These are phyloP conservation scores for Papilio polytes DNA, from an alignment of 1,140 invertebrate genomes.

Conservation along the genomic window DNA sequence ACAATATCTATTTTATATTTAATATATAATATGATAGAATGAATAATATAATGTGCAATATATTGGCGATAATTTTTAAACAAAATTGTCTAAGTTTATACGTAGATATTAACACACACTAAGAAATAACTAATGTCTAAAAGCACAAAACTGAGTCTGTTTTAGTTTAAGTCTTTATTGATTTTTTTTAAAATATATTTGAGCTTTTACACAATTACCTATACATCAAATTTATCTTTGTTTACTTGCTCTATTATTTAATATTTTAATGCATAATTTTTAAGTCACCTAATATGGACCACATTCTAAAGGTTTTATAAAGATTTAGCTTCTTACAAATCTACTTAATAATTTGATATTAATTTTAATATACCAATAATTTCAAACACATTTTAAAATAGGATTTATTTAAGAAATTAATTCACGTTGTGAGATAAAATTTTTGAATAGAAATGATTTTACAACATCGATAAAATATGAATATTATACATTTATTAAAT, in stretches of 20 bases:
- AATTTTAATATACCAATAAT: conserved; percentile 24
- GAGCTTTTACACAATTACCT: conserved; percentile 77
- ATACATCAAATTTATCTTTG: conserved; percentile 61
- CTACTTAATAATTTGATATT: conserved; percentile 41
- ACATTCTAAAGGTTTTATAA: conserved; percentile 70
- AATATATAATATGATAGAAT: conserved; percentile 29
- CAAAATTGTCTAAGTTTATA: conserved; percentile 27
- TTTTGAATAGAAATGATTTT: conserved; percentile 28
- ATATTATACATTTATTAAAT: conserved; percentile 11
- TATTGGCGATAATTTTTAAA: conserved; percentile 56
- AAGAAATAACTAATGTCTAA: conserved; percentile 67
- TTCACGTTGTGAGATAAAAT: conserved; percentile 20
- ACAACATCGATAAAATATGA: conserved; percentile 39
- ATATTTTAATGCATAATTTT: conserved; percentile 79
- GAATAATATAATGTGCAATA: conserved; percentile 60
- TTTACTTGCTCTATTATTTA: conserved; percentile 66
- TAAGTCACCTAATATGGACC: conserved; percentile 81
- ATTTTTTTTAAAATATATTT: conserved; percentile 78
- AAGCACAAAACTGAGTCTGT: conserved; percentile 72
- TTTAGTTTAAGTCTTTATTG: conserved; percentile 77
- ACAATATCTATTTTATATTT: conserved; percentile 45
- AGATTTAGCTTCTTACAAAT: conserved; percentile 41
- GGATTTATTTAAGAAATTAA: conserved; percentile 30
- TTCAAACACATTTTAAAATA: conserved; percentile 29
- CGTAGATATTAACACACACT: conserved; percentile 57